phyloP scores from a whole-genome alignment of 2,113 vertebrate genomes.

The Embiotoca jacksoni region DNA sequence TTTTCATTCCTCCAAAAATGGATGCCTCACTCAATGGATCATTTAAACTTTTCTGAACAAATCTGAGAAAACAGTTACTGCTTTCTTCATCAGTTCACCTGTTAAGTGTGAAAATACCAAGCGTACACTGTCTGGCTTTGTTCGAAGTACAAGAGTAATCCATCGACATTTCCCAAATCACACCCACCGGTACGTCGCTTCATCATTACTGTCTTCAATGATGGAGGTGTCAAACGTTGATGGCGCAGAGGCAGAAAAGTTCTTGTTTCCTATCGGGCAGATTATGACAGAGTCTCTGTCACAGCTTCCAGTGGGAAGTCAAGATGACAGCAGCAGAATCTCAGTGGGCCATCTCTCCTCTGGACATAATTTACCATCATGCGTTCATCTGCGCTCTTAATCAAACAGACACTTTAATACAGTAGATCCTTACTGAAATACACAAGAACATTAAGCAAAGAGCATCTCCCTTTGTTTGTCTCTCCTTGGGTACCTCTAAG shows the following conservation, averaged over 20 bases:
- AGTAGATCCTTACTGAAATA: conserved; percentile 8
- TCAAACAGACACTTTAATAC: conserved; percentile 44
- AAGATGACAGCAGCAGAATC: conserved; percentile 43
- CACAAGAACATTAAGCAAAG: conserved; percentile 18
- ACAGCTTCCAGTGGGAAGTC: conserved; percentile 42
- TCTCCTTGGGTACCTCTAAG: conserved; percentile 17
- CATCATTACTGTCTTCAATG: conserved; percentile 30
- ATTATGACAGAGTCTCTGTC: conserved; percentile 47
- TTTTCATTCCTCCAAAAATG: too few relatives aligned
- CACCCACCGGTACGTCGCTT: not conserved
- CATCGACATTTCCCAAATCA: not conserved
- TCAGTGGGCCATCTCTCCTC: conserved; percentile 52
- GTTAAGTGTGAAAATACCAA: accelerated
- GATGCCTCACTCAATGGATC: too few relatives aligned
- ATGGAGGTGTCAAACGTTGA: conserved; percentile 48
- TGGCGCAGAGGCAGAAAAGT: conserved; percentile 28
- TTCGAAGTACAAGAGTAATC: not conserved
- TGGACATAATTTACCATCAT: conserved; percentile 46
- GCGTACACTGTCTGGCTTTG: not conserved
- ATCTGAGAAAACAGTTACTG: too few relatives aligned
- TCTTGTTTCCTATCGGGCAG: conserved; percentile 14
- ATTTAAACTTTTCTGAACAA: too few relatives aligned
- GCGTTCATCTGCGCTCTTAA: conserved; percentile 22
- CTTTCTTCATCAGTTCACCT: too few relatives aligned
- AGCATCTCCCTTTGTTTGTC: conserved; percentile 20